Evolutionary conservation across 1,140 invertebrate genomes (phyloP), one percentile per base, ranked within the genome.

Genomic region (Lepidotrigona ventralis): DNA sequence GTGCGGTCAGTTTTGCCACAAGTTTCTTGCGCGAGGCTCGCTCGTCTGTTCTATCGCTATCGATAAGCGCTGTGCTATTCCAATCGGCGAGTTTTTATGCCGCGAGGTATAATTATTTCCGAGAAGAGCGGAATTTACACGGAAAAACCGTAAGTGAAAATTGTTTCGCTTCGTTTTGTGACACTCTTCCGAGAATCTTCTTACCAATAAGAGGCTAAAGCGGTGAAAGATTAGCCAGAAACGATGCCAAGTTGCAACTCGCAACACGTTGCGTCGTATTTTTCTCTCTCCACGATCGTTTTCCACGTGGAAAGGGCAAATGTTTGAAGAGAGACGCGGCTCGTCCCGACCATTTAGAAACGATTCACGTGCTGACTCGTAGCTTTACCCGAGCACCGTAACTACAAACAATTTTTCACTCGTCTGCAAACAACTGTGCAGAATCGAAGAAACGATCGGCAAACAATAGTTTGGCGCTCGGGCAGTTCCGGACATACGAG

Each of bases 391-490:
- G n/a, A n/a, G 54, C 56, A 86, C 9, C 85, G 56, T 60, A 77
- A 63, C 69, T 73, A 58, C 78, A 66, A 26, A 69, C 60, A 56
- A 75, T 78, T 88, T 87, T 85, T 74, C 66, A 23, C 26, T 19
- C 33, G 54, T 79, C n/a, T 79, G 86, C 79, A 87, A 88, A 88
- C 71, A 78, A 75, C 73, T 51, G 60, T 21, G 58, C 46, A n/a
- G 63, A 77, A 33, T n/a, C 64, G 33, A 63, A 46, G 77, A 68
- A 66, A 79, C 75, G 66, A 83, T 86, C 75, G 56, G 85, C 82
- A 89, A 88, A 89, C 88, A 88, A 88, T 84, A 68, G 75, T 74
- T 71, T 33, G 80, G 60, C 73, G 46, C 86, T 60, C 66, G 78
- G 54, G n/a, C 60, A 81, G 70, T 86, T 81, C 56, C 73, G 75